Evolutionary conservation across 2,888 invertebrate species (phyloP).

Genomic region (Nomada ferruginata): DNA sequence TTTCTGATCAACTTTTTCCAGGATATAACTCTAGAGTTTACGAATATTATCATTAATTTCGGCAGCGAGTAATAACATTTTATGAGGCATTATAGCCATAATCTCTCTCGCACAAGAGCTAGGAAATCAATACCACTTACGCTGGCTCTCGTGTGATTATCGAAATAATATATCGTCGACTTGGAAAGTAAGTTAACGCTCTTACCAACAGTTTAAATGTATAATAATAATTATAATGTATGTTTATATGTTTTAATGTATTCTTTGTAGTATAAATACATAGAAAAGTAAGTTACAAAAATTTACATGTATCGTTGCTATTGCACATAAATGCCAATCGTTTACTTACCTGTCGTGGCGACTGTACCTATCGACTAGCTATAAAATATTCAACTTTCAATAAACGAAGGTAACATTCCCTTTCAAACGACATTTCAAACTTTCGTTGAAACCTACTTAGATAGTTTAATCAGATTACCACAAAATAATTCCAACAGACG

Average conservation of each 20-base stretch:
- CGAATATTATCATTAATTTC: background rate
- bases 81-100: background rate
- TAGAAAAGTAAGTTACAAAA: no score
- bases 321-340: no score
- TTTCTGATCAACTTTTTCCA: background rate
- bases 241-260: no score
- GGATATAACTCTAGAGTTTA: background rate
- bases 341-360: no score
- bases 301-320: no score
- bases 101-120: slow-evolving; percentile 12
- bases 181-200: no score
- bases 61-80: slow-evolving; percentile 15
- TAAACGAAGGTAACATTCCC: background rate
- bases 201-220: no score
- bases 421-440: background rate
- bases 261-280: no score
- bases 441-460: background rate
- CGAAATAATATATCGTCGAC: slow-evolving; percentile 1
- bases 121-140: slow-evolving; percentile 18
- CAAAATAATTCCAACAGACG: no score
- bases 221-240: no score
- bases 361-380: background rate
- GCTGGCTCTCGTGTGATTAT: background rate
- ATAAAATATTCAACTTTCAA: background rate
- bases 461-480: no score